Evolutionary conservation across 2,888 invertebrate genomes (phyloP), one percentile per base, ranked within the genome.

Genomic region (Xestobium rufovillosum): DNA sequence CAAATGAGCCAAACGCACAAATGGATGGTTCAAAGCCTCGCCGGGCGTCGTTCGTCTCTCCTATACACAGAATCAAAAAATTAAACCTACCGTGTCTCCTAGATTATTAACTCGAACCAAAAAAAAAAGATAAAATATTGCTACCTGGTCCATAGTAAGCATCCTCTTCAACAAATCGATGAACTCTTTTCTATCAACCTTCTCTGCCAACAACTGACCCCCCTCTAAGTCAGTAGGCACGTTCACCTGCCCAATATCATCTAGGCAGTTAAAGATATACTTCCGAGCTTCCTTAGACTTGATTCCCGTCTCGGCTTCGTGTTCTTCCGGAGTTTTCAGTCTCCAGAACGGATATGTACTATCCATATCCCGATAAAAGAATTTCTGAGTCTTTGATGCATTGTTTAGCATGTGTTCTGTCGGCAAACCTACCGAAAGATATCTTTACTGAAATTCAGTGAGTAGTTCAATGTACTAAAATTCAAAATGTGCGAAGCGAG

Each of bases 261-360:
- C 98, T 51, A 99, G 75, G 69, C 95, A 95, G 70, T 97, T 97
- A 70, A 99, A 98, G 56, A 98, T 96, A 67, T 98, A 99, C 68
- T 99, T 98, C 57, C 98, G 73, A 3, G 97, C 97, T 72, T 99
- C 98, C 72, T 98, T 99, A 48, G 96, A 95, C 70, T 96, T 96
- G 56, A 95, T 92, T 47, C 90, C 90, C 31, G 95, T 96, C 71
- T 96, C 96, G 9, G 85, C 81, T 69, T 98, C 97, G 66, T 96
- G 94, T 66, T 99, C 98, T 65, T 97, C 97, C 13, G 95, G 94
- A 14, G 94, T 94, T 80, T 96, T 85, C 42, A 83, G 67, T 53
- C 85, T 70, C 86, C 86, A 86, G 68, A 86, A 85, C 33, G 86
- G 85, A 65, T 86, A 84, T 12, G 85, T 85, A 53, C 92, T 87